Conservation (phyloP, 2,797 vertebrate species). For the Eulemur mongoz region DNA sequence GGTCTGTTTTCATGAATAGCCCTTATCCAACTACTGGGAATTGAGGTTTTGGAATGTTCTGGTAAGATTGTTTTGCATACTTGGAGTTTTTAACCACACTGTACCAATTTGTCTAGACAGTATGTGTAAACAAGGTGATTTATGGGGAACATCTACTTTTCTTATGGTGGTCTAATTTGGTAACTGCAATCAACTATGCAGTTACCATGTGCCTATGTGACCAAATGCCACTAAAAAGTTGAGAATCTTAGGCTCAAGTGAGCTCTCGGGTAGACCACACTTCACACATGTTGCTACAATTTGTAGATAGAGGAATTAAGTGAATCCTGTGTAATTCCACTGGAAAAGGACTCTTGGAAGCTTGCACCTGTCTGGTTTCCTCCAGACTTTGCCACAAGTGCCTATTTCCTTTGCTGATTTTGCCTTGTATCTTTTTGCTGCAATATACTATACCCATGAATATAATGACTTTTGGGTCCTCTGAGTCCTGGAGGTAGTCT, state of each 20-base stretch:
- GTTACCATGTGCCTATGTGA: background rate
- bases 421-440: background rate
- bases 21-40: background rate
- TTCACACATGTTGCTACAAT: background rate
- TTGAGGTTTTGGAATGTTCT: background rate
- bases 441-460: background rate
- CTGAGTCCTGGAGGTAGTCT: background rate
- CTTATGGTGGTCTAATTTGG: background rate
- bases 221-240: background rate
- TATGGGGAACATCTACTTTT: background rate
- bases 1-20: background rate
- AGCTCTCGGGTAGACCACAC: background rate
- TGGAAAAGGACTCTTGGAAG: background rate
- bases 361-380: background rate
- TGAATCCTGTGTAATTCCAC: background rate
- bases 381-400: background rate
- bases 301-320: background rate
- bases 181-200: slow-evolving; percentile 9
- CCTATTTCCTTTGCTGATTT: background rate
- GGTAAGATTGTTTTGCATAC: background rate
- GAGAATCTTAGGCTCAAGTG: background rate
- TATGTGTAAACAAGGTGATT: background rate
- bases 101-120: background rate
- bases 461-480: background rate
- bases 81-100: background rate